Evolutionary conservation across 2,797 vertebrate species (phyloP).

Genomic region (Arctocebus calabarensis): DNA sequence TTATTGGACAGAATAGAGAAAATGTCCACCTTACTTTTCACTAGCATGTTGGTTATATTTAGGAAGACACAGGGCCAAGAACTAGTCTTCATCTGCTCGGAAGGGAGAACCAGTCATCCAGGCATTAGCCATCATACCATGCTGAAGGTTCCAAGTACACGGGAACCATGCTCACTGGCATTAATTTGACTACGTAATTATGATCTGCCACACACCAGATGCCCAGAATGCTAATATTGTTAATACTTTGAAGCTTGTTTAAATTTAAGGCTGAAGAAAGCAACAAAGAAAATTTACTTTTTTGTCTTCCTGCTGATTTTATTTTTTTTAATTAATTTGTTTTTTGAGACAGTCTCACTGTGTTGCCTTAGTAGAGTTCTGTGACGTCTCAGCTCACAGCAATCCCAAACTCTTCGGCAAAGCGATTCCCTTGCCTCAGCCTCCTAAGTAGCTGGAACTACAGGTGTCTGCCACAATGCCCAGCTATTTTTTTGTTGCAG

Average conservation of each 20-base stretch:
- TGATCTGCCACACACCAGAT: not conserved
- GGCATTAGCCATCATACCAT: not conserved
- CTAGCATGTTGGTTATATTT: not conserved
- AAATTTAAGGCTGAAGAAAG: slow-evolving; percentile 7
- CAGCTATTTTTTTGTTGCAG: no score
- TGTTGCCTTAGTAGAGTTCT: no score
- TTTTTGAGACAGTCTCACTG: no score
- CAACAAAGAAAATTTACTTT: not conserved
- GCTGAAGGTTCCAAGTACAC: not conserved
- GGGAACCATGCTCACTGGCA: not conserved
- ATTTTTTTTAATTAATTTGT: no score
- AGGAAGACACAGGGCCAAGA: not conserved
- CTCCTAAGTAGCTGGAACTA: no score
- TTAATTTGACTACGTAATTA: not conserved
- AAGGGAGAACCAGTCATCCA: not conserved
- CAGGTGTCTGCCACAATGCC: no score
- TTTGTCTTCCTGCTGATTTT: no score
- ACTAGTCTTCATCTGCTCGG: not conserved
- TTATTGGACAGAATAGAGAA: not conserved
- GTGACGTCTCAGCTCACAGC: no score
- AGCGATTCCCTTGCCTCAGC: no score
- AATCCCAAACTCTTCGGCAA: no score
- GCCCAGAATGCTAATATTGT: not conserved
- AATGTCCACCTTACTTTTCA: not conserved
- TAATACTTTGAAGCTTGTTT: not conserved